phyloP scores from a whole-genome alignment of 2,888 invertebrate species.

The Merodon equestris region DNA sequence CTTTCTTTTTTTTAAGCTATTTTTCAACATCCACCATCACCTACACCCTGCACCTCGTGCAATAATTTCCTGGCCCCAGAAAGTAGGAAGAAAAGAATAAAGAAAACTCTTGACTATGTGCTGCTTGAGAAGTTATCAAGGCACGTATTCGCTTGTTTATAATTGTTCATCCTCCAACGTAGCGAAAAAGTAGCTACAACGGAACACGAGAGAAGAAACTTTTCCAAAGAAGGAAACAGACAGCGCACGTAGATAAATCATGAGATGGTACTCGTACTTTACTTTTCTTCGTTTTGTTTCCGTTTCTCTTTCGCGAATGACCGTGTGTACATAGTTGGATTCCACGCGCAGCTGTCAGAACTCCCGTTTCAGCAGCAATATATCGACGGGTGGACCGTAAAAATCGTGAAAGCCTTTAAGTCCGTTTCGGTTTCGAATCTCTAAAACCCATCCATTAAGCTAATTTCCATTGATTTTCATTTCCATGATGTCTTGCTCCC shows the following conservation, averaged over 20 bases:
- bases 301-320: background rate
- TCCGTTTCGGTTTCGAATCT: too few species aligned
- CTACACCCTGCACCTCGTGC: too few species aligned
- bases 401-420: too few species aligned
- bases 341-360: too few species aligned
- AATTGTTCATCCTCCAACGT: slow-evolving; percentile 44
- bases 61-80: background rate
- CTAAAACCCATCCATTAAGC: too few species aligned
- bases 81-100: background rate
- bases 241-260: slow-evolving; percentile 37
- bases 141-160: slow-evolving; percentile 51
- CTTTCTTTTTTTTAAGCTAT: slow-evolving; percentile 3
- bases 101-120: slow-evolving; percentile 14
- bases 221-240: background rate
- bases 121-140: slow-evolving; percentile 33
- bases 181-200: slow-evolving; percentile 30
- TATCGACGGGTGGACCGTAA: too few species aligned
- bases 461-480: too few species aligned
- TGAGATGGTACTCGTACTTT: slow-evolving; percentile 14
- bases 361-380: too few species aligned
- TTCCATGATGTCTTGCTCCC: background rate
- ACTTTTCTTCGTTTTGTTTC: slow-evolving; percentile 3
- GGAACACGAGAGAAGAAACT: slow-evolving; percentile 28
- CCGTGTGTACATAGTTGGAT: too few species aligned
- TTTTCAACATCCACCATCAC: slow-evolving; percentile 6